phyloP scores from a whole-genome alignment of 2,113 vertebrate species.

The Bostrychus sinensis region DNA sequence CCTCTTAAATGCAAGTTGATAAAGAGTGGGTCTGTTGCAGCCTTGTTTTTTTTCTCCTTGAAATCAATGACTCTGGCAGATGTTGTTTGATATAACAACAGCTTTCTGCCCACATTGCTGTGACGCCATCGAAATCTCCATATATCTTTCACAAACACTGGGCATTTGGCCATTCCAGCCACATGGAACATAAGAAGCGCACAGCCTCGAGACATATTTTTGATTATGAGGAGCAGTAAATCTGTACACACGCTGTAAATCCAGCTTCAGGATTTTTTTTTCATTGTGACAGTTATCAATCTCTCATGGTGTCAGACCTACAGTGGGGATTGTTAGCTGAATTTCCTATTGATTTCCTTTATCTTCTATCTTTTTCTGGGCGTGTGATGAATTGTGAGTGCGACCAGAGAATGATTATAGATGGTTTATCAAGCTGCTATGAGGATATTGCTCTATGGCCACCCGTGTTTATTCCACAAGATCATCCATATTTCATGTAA shows the following conservation, averaged over 20 bases:
- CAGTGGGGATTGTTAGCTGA: constrained; percentile 14
- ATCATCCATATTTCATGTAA: not conserved
- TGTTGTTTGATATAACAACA: constrained; percentile 77
- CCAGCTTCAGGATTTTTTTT: constrained; percentile 5
- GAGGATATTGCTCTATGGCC: constrained; percentile 22
- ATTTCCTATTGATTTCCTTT: constrained; percentile 63
- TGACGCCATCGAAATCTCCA: constrained; percentile 46
- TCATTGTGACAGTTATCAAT: constrained; percentile 14
- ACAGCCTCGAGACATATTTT: constrained; percentile 10
- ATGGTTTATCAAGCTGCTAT: constrained; percentile 31
- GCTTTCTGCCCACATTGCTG: constrained; percentile 53
- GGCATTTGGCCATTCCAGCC: constrained; percentile 50
- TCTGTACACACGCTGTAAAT: constrained; percentile 8
- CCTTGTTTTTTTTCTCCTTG: constrained; percentile 67
- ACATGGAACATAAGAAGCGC: constrained; percentile 20
- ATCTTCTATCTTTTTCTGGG: constrained; percentile 31
- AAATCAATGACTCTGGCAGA: constrained; percentile 70
- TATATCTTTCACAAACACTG: constrained; percentile 56
- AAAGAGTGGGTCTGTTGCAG: constrained; percentile 63
- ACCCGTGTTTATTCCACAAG: constrained; percentile 4
- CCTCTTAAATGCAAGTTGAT: constrained; percentile 70
- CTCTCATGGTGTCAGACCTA: constrained; percentile 17
- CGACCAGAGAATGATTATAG: constrained; percentile 40
- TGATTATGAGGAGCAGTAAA: constrained; percentile 20
- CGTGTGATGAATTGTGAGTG: constrained; percentile 41